phyloP scores from a whole-genome alignment of 2,797 vertebrate species.

The Coracias cyanogaster region DNA sequence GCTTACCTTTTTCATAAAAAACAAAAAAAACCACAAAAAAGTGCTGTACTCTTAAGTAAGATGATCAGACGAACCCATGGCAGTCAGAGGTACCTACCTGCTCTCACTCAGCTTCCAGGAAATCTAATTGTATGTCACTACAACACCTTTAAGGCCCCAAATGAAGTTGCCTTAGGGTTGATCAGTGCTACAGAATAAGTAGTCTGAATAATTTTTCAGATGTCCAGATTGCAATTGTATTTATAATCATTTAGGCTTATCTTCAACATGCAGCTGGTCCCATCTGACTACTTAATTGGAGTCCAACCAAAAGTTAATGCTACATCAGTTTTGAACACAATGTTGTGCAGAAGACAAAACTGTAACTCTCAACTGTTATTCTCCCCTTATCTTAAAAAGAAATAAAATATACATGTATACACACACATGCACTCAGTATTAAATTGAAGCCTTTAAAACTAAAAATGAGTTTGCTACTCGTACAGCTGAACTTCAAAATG shows the following conservation, averaged over 20 bases:
- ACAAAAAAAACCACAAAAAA: background rate
- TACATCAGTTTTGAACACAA: background rate
- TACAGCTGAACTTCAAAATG: background rate
- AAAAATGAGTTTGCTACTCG: background rate
- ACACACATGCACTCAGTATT: fast-evolving
- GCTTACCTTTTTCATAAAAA: background rate
- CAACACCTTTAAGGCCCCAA: background rate
- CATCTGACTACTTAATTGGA: background rate
- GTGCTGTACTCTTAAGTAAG: background rate
- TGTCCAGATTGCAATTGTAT: background rate
- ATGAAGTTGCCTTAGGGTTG: background rate
- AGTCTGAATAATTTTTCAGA: background rate
- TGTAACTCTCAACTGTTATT: background rate
- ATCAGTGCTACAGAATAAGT: background rate
- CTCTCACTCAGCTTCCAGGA: background rate
- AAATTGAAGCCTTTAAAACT: background rate
- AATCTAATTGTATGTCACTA: background rate
- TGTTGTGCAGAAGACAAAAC: background rate
- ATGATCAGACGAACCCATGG: background rate
- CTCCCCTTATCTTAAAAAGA: background rate
- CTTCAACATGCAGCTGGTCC: background rate
- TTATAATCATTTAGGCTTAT: background rate
- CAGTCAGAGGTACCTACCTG: background rate
- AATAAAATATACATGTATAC: background rate
- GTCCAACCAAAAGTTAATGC: background rate